These are phyloP conservation scores for Charanyca ferruginea DNA, from an alignment of 2,888 invertebrate species.

Conservation along the genomic window DNA sequence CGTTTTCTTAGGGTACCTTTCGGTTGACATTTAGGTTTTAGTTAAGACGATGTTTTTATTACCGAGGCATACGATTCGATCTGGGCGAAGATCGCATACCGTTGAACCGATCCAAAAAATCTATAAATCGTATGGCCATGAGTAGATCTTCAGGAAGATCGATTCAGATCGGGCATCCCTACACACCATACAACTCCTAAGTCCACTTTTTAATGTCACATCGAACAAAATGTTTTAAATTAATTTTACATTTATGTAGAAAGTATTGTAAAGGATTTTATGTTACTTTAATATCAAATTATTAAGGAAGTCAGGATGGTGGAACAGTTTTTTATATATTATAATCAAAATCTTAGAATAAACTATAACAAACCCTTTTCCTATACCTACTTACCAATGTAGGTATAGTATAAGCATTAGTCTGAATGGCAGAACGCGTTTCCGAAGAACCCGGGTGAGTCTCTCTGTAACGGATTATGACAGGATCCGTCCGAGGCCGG, in stretches of 20 bases:
- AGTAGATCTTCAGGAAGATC: no score
- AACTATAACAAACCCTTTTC: slow-evolving; percentile 26
- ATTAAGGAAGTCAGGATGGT: neutral
- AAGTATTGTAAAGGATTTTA: neutral
- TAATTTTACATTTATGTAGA: neutral
- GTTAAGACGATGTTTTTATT: no score
- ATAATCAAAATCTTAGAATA: neutral
- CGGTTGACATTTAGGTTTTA: no score
- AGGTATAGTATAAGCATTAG: slow-evolving; percentile 36
- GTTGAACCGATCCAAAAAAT: no score
- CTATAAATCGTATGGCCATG: no score
- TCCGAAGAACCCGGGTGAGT: slow-evolving; percentile 58
- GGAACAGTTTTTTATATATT: neutral
- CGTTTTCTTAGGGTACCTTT: no score
- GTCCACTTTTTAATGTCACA: no score
- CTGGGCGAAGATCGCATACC: no score
- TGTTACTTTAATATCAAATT: neutral
- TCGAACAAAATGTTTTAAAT: neutral
- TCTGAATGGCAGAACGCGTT: slow-evolving; percentile 50
- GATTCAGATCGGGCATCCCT: no score
- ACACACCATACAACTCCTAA: no score
- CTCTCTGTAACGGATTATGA: slow-evolving; percentile 70
- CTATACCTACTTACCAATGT: slow-evolving; percentile 17
- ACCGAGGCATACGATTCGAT: no score
- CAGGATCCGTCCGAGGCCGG: slow-evolving; percentile 52